A percentile compares a stretch with the other conserved stretches of the same genome.
Conservation (phyloP, 2,113 vertebrate genomes). For the Prunella himalayana region DNA sequence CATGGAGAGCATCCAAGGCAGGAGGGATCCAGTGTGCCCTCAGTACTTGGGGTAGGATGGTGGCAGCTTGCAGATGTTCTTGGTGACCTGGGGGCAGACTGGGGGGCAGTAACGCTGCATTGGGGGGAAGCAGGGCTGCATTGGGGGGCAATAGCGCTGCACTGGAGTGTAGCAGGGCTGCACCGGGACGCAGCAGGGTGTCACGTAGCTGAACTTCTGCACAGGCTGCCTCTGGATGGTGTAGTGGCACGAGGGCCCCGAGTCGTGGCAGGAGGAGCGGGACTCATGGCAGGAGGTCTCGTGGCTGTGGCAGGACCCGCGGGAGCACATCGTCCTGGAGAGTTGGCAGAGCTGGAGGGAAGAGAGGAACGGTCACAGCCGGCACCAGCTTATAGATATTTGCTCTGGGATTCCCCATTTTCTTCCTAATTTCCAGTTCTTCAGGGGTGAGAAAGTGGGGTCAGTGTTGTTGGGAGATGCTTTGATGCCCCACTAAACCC, state of each 20-base stretch:
- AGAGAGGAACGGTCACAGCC: accelerated
- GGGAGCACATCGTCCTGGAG: not conserved
- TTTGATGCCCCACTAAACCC: not conserved
- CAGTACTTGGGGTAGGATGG: not conserved
- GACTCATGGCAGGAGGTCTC: not conserved
- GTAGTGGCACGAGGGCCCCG: not conserved
- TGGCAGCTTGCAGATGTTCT: not conserved
- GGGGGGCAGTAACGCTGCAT: not conserved
- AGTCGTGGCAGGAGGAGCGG: not conserved
- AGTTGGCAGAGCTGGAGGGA: accelerated
- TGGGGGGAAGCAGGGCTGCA: not conserved
- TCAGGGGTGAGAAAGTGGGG: accelerated
- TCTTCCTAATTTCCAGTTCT: not conserved
- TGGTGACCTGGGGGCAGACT: not conserved
- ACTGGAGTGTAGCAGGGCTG: not conserved
- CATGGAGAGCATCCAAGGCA: accelerated
- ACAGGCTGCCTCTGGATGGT: not conserved
- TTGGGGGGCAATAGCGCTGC: not conserved
- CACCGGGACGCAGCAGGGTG: not conserved
- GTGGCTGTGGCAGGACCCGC: not conserved
- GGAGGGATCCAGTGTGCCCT: accelerated
- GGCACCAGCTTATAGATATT: accelerated
- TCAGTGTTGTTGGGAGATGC: no score
- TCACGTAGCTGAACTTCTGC: not conserved
- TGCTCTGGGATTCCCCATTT: not conserved